A percentile compares a stretch with the other conserved stretches of the same genome.
Evolutionary conservation across 2,888 invertebrate species (phyloP).

Genomic region (Caenorhabditis sp.): DNA sequence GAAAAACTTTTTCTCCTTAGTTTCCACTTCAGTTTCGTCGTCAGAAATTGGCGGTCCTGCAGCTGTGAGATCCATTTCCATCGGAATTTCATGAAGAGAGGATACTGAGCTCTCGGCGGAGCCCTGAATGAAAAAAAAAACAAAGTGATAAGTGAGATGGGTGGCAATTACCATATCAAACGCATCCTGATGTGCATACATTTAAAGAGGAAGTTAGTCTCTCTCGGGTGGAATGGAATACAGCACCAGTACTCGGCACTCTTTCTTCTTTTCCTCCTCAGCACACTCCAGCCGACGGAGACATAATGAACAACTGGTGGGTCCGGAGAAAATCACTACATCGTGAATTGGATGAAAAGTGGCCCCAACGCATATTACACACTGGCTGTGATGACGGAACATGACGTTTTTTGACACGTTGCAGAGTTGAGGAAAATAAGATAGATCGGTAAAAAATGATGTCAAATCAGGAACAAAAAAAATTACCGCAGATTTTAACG

Average conservation of each 20-base stretch:
- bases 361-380: conserved; percentile 45
- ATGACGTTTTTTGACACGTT: conserved; percentile 63
- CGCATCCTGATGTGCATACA: conserved; percentile 56
- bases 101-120: conserved; percentile 69
- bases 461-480: background rate
- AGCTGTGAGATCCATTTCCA: conserved; percentile 79
- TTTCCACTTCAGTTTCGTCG: conserved; percentile 74
- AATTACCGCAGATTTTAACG: no score
- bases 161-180: conserved; percentile 56
- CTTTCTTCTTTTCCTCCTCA: conserved; percentile 15
- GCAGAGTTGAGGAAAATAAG: conserved; percentile 4
- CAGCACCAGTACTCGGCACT: conserved; percentile 1
- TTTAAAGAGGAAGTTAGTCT: conserved; percentile 6
- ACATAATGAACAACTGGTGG: conserved; percentile 62
- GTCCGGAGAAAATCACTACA: conserved; percentile 57
- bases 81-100: conserved; percentile 77
- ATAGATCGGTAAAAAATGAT: conserved; percentile 3
- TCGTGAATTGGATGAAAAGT: conserved; percentile 55
- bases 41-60: conserved; percentile 76
- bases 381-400: conserved; percentile 43
- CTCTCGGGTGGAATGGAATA: background rate
- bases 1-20: conserved; percentile 68
- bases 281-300: conserved; percentile 31
- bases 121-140: conserved; percentile 56
- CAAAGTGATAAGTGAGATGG: background rate